These are phyloP conservation scores for Puffinus mauretanicus DNA, from an alignment of 2,113 vertebrate species.

Conservation along the genomic window DNA sequence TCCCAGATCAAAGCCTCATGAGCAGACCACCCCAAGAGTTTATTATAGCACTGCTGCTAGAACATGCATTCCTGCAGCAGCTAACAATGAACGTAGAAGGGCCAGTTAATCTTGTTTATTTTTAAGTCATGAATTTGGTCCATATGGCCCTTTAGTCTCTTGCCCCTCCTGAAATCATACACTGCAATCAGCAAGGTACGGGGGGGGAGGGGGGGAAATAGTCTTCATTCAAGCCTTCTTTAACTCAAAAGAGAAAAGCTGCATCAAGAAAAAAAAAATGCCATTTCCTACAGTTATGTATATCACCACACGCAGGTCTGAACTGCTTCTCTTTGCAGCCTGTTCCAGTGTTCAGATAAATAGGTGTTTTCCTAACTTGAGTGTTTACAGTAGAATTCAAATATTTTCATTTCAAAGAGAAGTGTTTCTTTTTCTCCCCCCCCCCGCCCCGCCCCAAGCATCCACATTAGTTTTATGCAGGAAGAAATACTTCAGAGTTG, in stretches of 20 bases:
- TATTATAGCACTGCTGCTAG: neutral
- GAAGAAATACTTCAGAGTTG: neutral
- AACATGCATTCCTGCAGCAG: neutral
- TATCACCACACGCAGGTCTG: neutral
- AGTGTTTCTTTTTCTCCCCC: neutral
- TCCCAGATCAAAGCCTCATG: neutral
- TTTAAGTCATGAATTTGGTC: neutral
- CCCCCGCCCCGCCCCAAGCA: neutral
- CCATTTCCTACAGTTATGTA: neutral
- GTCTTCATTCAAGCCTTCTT: neutral
- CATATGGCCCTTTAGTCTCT: neutral
- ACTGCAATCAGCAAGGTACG: neutral
- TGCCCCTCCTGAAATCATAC: neutral
- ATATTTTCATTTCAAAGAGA: neutral
- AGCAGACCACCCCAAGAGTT: neutral
- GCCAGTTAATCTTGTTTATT: neutral
- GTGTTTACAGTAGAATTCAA: neutral
- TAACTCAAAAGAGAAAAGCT: neutral
- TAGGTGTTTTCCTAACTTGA: neutral
- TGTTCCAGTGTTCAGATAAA: neutral
- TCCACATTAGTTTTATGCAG: rapidly evolving
- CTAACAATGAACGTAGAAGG: rapidly evolving
- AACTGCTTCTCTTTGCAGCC: neutral
- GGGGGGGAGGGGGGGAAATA: neutral
- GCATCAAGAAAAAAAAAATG: neutral